A percentile compares a stretch with the other conserved stretches of the same genome.
Conservation (phyloP, 2,113 vertebrate genomes). For the Sphyrna mokarran region DNA sequence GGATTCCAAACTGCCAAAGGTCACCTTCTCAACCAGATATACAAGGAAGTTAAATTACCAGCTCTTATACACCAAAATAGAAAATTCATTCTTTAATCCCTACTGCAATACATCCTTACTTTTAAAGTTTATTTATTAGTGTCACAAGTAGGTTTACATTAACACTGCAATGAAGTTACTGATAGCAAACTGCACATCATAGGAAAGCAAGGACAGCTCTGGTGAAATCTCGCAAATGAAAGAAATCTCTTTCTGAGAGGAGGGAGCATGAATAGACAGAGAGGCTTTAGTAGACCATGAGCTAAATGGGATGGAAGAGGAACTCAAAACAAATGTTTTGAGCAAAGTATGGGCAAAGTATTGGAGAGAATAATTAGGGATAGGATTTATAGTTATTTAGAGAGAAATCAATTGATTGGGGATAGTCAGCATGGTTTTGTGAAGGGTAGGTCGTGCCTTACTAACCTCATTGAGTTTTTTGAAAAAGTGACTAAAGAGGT, state of each 20-base stretch:
- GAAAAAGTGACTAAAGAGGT: too few relatives aligned
- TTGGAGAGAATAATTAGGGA: too few relatives aligned
- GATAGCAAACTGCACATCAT: background rate
- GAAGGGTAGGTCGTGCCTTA: too few relatives aligned
- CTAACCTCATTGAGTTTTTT: too few relatives aligned
- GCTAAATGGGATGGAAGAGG: background rate
- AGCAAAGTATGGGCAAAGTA: too few relatives aligned
- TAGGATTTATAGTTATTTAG: too few relatives aligned
- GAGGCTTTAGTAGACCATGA: background rate
- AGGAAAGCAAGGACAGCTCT: background rate
- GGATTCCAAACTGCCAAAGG: background rate
- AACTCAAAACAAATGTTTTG: background rate
- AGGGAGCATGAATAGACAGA: background rate
- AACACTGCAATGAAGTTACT: too few relatives aligned
- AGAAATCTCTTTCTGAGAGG: background rate
- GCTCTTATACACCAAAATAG: background rate
- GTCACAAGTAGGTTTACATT: too few relatives aligned
- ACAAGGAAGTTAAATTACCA: background rate
- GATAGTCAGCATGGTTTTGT: too few relatives aligned
- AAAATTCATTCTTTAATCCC: background rate
- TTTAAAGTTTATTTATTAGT: background rate
- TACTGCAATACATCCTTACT: background rate
- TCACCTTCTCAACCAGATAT: background rate
- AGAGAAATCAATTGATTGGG: too few relatives aligned
- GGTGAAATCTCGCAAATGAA: background rate